Evolutionary conservation across 2,888 invertebrate species (phyloP).

Genomic region (Pterostichus madidus): DNA sequence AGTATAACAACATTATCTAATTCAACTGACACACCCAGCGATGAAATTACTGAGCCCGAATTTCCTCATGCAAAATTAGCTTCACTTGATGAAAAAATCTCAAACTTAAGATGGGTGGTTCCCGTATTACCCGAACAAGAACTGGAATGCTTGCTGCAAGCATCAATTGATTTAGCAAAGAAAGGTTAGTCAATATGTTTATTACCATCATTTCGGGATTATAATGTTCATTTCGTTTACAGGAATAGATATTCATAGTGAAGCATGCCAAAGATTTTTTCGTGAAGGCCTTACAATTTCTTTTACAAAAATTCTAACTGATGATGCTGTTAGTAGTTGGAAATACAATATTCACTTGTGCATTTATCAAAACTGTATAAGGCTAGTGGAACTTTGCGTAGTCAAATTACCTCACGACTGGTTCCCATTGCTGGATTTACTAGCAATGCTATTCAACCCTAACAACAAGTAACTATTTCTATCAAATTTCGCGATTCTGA

Average conservation of each 20-base stretch:
- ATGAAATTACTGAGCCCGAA: slow-evolving; percentile 80
- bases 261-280: slow-evolving; percentile 96
- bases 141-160: slow-evolving; percentile 93
- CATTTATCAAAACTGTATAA: slow-evolving; percentile 95
- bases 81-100: slow-evolving; percentile 96
- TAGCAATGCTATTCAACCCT: slow-evolving; percentile 96
- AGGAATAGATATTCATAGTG: slow-evolving; percentile 93
- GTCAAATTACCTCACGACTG: slow-evolving; percentile 94
- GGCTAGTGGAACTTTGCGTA: slow-evolving; percentile 94
- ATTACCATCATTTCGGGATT: slow-evolving; percentile 33
- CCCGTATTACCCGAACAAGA: slow-evolving; percentile 98
- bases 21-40: slow-evolving; percentile 70
- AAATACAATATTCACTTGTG: slow-evolving; percentile 97
- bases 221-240: slow-evolving; percentile 69
- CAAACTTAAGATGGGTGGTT: slow-evolving; percentile 97
- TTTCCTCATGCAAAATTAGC: slow-evolving; percentile 94
- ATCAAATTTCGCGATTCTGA: not conserved
- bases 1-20: slow-evolving; percentile 57
- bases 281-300: slow-evolving; percentile 95
- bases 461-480: slow-evolving; percentile 89
- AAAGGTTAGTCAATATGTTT: slow-evolving; percentile 81
- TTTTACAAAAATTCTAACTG: slow-evolving; percentile 97
- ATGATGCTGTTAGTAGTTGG: slow-evolving; percentile 99
- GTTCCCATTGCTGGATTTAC: slow-evolving; percentile 93
- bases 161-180: slow-evolving; percentile 91